Evolutionary conservation across 2,888 invertebrate species (phyloP).

Genomic region (Melanotus villosus): DNA sequence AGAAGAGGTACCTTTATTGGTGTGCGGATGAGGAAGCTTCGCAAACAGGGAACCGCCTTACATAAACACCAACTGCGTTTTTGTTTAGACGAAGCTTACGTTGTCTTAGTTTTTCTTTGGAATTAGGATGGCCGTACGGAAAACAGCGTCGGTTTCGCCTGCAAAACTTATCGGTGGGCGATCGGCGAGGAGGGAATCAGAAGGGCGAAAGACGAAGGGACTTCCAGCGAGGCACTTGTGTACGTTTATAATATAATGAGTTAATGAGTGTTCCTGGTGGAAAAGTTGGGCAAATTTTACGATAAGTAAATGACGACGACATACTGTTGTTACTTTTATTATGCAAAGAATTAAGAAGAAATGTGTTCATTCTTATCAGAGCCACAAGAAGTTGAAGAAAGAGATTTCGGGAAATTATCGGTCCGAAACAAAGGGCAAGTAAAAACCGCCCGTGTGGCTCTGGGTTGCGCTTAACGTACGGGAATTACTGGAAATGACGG

Average conservation of each 20-base stretch:
- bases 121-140: constrained; percentile 42
- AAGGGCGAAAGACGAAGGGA: not conserved
- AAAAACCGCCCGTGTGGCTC: too few relatives aligned
- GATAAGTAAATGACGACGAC: too few relatives aligned
- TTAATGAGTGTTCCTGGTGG: not conserved
- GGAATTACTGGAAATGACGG: constrained; percentile 30
- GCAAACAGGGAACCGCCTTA: constrained; percentile 56
- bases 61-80: constrained; percentile 61
- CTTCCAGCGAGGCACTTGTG: not conserved
- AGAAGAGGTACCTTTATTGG: constrained; percentile 49
- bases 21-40: constrained; percentile 51
- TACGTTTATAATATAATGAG: not conserved
- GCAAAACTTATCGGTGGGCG: constrained; percentile 11
- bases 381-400: too few relatives aligned
- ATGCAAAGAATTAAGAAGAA: too few relatives aligned
- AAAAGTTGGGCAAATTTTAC: constrained; percentile 12
- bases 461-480: constrained; percentile 25
- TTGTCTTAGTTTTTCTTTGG: constrained; percentile 42
- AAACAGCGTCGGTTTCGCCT: constrained; percentile 19
- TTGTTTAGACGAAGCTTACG: constrained; percentile 57
- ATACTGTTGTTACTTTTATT: too few relatives aligned
- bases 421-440: constrained; percentile 15
- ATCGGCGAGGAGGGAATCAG: too few relatives aligned
- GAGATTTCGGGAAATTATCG: not conserved
- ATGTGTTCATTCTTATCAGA: too few relatives aligned